Evolutionary conservation across 2,888 invertebrate genomes (phyloP).

Genomic region (Pachymerium ferrugineum): DNA sequence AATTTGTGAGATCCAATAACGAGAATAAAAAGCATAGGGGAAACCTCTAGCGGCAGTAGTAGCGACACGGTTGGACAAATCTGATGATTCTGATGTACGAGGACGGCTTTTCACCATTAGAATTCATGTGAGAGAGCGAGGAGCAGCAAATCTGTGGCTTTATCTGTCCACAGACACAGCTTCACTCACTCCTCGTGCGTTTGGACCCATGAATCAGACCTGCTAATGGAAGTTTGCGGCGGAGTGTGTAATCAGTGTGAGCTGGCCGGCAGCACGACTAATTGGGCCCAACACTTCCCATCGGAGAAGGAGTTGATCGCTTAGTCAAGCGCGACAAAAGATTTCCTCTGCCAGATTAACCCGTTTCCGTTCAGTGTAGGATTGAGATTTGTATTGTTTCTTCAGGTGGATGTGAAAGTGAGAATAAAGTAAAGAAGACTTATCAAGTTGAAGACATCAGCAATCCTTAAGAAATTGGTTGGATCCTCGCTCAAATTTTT

Average conservation of each 20-base stretch:
- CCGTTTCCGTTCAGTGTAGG: background rate
- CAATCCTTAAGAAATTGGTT: too few relatives aligned
- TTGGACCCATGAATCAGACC: slow-evolving; percentile 8
- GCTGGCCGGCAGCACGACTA: background rate
- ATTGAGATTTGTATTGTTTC: background rate
- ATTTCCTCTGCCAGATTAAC: background rate
- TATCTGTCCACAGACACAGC: slow-evolving; percentile 13
- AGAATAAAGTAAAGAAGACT: too few relatives aligned
- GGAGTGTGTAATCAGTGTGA: background rate
- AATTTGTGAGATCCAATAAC: too few relatives aligned
- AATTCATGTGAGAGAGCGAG: slow-evolving; percentile 6
- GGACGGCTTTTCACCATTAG: slow-evolving; percentile 13
- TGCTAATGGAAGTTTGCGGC: slow-evolving; percentile 13
- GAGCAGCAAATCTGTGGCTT: slow-evolving; percentile 8
- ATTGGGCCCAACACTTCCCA: slow-evolving; percentile 1
- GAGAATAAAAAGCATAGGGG: too few relatives aligned
- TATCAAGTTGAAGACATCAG: too few relatives aligned
- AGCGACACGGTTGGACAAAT: background rate
- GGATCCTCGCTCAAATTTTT: too few relatives aligned
- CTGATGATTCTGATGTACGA: slow-evolving; percentile 13
- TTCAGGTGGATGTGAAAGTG: too few relatives aligned
- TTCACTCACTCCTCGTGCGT: background rate
- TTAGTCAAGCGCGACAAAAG: background rate
- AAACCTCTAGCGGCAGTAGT: too few relatives aligned
- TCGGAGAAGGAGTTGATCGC: background rate